Evolutionary conservation across 2,113 vertebrate genomes (phyloP).

Genomic region (Lipophrys pholis): DNA sequence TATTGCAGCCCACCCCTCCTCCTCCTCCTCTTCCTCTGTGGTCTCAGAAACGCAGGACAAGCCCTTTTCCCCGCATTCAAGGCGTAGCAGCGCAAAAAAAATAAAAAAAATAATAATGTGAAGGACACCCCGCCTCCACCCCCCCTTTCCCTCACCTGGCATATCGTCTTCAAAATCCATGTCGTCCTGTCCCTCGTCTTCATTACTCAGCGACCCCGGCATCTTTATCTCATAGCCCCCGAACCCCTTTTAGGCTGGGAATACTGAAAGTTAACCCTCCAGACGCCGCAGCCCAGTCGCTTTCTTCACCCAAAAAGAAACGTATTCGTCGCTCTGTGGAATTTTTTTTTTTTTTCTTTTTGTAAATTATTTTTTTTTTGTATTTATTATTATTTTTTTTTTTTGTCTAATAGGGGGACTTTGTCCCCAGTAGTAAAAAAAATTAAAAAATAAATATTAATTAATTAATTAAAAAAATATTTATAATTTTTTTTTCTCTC

Average conservation of each 20-base stretch:
- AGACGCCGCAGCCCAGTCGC: slow-evolving; percentile 73
- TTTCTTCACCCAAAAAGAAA: slow-evolving; percentile 60
- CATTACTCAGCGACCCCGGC: slow-evolving; percentile 89
- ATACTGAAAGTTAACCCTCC: slow-evolving; percentile 84
- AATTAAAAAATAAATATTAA: slow-evolving; percentile 15
- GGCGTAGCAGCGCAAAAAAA: slow-evolving; percentile 77
- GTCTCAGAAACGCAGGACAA: slow-evolving; percentile 79
- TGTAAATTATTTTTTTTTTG: not conserved
- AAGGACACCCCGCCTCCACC: slow-evolving; percentile 79
- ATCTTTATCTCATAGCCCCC: slow-evolving; percentile 86
- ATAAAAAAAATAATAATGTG: slow-evolving; percentile 55
- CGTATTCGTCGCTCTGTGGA: slow-evolving; percentile 18
- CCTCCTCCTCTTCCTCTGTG: slow-evolving; percentile 57
- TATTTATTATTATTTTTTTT: slow-evolving; percentile 5
- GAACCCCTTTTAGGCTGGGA: slow-evolving; percentile 77
- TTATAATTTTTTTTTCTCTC: slow-evolving; percentile 31
- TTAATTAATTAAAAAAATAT: slow-evolving; percentile 13
- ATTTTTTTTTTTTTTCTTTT: slow-evolving; percentile 10
- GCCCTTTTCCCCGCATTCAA: slow-evolving; percentile 85
- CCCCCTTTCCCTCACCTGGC: slow-evolving; percentile 84
- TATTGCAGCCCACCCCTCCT: slow-evolving; percentile 70
- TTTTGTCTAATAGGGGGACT: not conserved
- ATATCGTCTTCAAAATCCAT: slow-evolving; percentile 89
- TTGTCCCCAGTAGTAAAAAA: slow-evolving; percentile 36
- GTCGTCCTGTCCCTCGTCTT: slow-evolving; percentile 88